phyloP scores from a whole-genome alignment of 1,140 invertebrate species.

The Ganaspis sp. region DNA sequence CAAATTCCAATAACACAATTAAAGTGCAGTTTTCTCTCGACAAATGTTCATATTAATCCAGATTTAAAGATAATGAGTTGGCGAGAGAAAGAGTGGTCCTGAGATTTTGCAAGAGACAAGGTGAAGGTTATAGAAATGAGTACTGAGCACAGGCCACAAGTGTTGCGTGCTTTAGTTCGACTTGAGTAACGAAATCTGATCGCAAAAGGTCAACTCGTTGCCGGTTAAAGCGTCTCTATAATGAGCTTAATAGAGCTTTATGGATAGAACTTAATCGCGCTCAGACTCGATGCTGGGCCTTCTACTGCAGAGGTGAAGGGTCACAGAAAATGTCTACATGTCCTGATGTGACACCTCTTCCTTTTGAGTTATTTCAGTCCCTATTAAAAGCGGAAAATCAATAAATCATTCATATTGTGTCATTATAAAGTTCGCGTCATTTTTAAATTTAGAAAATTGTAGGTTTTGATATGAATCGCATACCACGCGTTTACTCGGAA shows the following conservation, averaged over 20 bases:
- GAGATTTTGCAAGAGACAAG: background rate
- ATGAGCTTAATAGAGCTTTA: constrained; percentile 41
- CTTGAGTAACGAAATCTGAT: constrained; percentile 27
- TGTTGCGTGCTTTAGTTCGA: constrained; percentile 35
- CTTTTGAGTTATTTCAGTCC: background rate
- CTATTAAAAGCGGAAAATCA: background rate
- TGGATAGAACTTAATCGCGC: constrained; percentile 38
- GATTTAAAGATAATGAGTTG: too few species aligned
- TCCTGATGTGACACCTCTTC: background rate
- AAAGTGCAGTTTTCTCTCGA: too few species aligned
- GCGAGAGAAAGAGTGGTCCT: too few species aligned
- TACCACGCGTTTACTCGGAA: too few species aligned
- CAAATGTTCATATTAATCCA: too few species aligned
- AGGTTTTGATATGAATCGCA: too few species aligned
- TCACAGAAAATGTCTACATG: background rate
- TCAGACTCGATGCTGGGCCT: background rate
- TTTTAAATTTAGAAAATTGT: too few species aligned
- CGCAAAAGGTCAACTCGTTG: constrained; percentile 43
- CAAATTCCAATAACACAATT: too few species aligned
- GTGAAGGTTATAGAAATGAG: constrained; percentile 35
- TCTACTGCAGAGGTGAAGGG: background rate
- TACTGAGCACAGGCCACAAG: background rate
- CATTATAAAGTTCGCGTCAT: too few species aligned
- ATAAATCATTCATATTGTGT: background rate
- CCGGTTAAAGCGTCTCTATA: constrained; percentile 33